Base-by-base conservation (phyloP, 2,113 vertebrate species). In the Sorex araneus region DNA sequence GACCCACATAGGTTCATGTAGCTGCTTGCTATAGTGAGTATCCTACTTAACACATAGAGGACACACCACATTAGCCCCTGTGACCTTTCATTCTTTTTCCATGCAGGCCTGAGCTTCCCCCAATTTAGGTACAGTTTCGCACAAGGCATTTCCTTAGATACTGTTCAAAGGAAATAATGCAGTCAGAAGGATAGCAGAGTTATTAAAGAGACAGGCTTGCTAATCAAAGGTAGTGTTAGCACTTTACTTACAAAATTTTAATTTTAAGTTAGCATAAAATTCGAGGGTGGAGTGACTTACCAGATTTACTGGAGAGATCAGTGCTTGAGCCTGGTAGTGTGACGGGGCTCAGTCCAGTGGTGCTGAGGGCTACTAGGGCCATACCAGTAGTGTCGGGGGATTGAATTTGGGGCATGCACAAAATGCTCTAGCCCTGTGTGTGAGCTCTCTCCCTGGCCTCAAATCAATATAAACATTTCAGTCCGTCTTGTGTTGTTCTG, bases 31-130 rank as follows among this genome's bases (percentile, higher is more conserved):
- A 64, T 1, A 54, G 64, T 21, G 4, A 60, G 80, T 57, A 75
- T 80, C 34, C 69, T 73, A 34, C 9, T 36, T 69, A 77, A 84
- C 36, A 89, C 28, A 40, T 21, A 87, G 77, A 89, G 3, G 4
- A 15, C 40, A 34, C 2, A 81, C 47, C 34, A 64, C 27, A 30
- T 82, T 94, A 89, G 28, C 21, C 30, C 23, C 23, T 27, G 23
- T 16, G 47, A 0, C 85, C 27, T 92, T 92, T 88, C 57, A 36
- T 91, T 88, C 43, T 23, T 25, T 87, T 95, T 50, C 92, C 34
- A 27, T 71, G 25, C 15, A 79, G 54, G 25, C 32, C 69, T 78
- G 71, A 34, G 50, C 34, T 79, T 85, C 3, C 54, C 15, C 25
- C 7, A 90, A 32, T 70, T 92, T 8, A 67, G 78, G 3, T 80